Percentiles rank a stretch among this genome's conserved stretches.
Conservation (phyloP, 2,113 vertebrate species). For the Xenus cinereus region DNA sequence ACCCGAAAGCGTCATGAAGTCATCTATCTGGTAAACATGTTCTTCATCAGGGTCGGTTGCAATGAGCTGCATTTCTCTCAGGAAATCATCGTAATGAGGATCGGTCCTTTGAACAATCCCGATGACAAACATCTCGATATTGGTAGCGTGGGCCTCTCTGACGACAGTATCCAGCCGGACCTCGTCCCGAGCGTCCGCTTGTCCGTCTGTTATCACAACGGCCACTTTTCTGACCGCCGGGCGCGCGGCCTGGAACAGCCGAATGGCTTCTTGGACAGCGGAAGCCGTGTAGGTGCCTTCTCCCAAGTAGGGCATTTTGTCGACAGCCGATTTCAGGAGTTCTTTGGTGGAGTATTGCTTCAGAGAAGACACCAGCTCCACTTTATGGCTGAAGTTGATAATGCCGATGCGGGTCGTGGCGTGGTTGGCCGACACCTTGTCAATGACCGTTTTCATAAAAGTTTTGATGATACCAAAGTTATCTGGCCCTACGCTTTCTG, state of each 20-base stretch:
- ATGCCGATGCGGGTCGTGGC: slow-evolving; percentile 75
- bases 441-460: slow-evolving; percentile 81
- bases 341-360: slow-evolving; percentile 71
- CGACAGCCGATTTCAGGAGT: slow-evolving; percentile 72
- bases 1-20: slow-evolving; percentile 83
- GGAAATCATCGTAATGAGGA: slow-evolving; percentile 72
- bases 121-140: slow-evolving; percentile 81
- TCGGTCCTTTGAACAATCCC: slow-evolving; percentile 80
- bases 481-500: slow-evolving; percentile 84
- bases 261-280: slow-evolving; percentile 75
- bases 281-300: slow-evolving; percentile 85
- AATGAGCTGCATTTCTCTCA: slow-evolving; percentile 80
- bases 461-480: slow-evolving; percentile 85
- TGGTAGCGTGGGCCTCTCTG: slow-evolving; percentile 41
- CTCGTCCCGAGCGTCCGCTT: slow-evolving; percentile 75
- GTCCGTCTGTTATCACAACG: slow-evolving; percentile 82
- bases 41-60: slow-evolving; percentile 81
- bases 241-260: slow-evolving; percentile 70
- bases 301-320: slow-evolving; percentile 82
- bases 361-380: slow-evolving; percentile 75
- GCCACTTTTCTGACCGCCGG: slow-evolving; percentile 78
- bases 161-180: slow-evolving; percentile 66
- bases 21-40: slow-evolving; percentile 81
- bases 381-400: slow-evolving; percentile 85
- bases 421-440: slow-evolving; percentile 63